Evolutionary conservation across 2,797 vertebrate species (phyloP).

Genomic region (Rhodeus uyekii): DNA sequence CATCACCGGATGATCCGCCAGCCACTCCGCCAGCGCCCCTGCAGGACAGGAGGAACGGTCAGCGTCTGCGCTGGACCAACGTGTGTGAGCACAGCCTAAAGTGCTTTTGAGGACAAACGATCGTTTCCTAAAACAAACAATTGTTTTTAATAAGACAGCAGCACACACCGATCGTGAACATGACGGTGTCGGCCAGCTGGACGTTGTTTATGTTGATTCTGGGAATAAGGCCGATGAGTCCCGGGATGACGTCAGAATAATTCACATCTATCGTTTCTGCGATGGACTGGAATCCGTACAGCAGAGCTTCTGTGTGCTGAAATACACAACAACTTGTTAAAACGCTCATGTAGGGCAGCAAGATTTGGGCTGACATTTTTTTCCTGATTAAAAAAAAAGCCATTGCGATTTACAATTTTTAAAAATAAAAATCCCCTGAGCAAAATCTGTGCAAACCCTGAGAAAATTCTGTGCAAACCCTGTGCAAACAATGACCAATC

Average conservation of each 20-base stretch:
- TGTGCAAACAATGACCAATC: too few relatives aligned
- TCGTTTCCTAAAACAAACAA: not conserved
- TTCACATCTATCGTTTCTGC: constrained; percentile 98
- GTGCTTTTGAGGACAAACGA: not conserved
- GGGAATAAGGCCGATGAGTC: constrained; percentile 96
- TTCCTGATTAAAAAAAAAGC: too few relatives aligned
- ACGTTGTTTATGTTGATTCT: constrained; percentile 97
- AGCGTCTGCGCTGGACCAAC: not conserved
- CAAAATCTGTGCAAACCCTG: too few relatives aligned
- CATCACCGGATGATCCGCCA: constrained; percentile 98
- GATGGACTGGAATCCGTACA: constrained; percentile 98
- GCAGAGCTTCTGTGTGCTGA: constrained; percentile 94
- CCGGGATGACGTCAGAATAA: constrained; percentile 96
- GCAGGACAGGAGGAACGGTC: too few relatives aligned
- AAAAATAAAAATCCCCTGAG: too few relatives aligned
- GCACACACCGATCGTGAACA: constrained; percentile 94
- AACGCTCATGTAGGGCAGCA: not conserved
- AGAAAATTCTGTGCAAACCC: too few relatives aligned
- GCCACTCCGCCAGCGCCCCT: constrained; percentile 97
- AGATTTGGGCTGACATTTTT: not conserved
- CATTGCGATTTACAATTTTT: not conserved
- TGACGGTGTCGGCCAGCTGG: constrained; percentile 95
- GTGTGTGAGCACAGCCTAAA: not conserved
- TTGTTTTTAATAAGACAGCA: not conserved
- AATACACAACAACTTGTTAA: not conserved